phyloP scores from a whole-genome alignment of 2,888 invertebrate species.

The Caenorhabditis sp. region DNA sequence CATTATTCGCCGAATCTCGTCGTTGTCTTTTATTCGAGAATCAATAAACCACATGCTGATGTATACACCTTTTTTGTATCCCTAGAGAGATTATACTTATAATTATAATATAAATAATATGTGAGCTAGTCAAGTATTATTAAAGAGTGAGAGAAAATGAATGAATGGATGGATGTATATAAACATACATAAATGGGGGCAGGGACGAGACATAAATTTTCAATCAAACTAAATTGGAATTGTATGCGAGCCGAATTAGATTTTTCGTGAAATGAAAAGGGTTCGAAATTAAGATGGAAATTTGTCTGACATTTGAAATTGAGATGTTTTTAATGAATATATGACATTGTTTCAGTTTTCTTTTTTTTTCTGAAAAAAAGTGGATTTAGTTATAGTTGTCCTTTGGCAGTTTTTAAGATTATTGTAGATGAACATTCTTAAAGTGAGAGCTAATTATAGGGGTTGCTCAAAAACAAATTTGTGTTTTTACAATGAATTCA shows the following conservation, averaged over 20 bases:
- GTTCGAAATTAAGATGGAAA: neutral
- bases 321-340: no score
- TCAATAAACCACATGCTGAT: neutral
- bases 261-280: neutral
- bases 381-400: no score
- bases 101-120: neutral
- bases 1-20: neutral
- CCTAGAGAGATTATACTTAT: neutral
- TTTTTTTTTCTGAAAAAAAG: no score
- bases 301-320: no score
- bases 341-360: no score
- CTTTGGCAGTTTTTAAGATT: no score
- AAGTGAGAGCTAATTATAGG: no score
- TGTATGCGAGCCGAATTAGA: neutral
- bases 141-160: no score
- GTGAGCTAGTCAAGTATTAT: neutral
- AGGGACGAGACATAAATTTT: neutral
- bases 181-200: neutral
- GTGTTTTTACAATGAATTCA: no score
- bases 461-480: no score
- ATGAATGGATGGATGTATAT: no score
- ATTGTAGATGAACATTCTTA: no score
- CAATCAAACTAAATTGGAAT: neutral
- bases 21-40: neutral
- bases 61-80: neutral